Percentiles rank a stretch among this genome's conserved stretches.
These are phyloP conservation scores for Cataglyphis livida DNA, from an alignment of 2,888 invertebrate genomes.

Conservation along the genomic window DNA sequence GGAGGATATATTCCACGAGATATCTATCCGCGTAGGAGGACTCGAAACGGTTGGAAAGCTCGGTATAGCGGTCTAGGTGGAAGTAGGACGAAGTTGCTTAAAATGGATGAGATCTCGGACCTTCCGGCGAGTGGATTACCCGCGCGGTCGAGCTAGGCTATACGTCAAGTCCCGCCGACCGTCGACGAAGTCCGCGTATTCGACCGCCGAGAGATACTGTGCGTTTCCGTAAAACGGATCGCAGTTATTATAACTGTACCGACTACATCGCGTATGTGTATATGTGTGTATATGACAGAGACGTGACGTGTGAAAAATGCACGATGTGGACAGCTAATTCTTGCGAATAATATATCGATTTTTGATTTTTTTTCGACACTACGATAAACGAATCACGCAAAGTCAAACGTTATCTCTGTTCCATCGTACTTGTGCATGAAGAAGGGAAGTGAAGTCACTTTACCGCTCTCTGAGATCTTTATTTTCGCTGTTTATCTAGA, in stretches of 20 bases:
- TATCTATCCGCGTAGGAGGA: constrained; percentile 73
- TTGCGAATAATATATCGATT: background rate
- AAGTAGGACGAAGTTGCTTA: constrained; percentile 78
- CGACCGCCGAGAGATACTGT: constrained; percentile 12
- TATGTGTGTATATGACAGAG: background rate
- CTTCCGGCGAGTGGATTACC: constrained; percentile 78
- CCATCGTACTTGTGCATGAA: background rate
- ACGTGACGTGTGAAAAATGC: background rate
- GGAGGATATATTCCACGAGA: constrained; percentile 73
- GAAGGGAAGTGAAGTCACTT: background rate
- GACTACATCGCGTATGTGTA: background rate
- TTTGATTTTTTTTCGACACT: background rate
- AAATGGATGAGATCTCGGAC: constrained; percentile 79
- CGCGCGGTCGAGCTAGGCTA: constrained; percentile 69
- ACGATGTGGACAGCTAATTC: background rate
- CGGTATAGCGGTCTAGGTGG: constrained; percentile 55
- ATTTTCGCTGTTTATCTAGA: constrained; percentile 27
- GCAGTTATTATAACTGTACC: constrained; percentile 10
- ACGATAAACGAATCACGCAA: background rate
- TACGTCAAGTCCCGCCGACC: constrained; percentile 72
- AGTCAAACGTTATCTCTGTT: background rate
- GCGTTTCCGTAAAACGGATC: constrained; percentile 28
- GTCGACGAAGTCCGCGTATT: constrained; percentile 60
- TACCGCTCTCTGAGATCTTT: background rate
- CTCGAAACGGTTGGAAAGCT: constrained; percentile 71